Evolutionary conservation across 2,113 vertebrate genomes (phyloP).

Genomic region (Hemiprocne comata): DNA sequence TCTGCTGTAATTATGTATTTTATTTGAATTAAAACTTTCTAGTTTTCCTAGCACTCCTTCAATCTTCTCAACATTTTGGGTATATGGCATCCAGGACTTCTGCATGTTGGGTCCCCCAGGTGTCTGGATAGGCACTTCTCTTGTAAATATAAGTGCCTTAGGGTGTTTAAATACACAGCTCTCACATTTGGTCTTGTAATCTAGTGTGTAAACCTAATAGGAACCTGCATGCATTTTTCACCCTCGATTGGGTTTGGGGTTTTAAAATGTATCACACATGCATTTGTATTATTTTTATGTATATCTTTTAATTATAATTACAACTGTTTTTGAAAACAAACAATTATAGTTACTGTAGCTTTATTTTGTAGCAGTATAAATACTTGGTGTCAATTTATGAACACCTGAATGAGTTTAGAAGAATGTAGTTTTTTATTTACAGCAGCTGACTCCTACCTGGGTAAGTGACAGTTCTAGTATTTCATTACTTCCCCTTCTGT

Average conservation of each 20-base stretch:
- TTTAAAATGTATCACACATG: not conserved
- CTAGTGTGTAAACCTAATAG: not conserved
- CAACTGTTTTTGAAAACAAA: not conserved
- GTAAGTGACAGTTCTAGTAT: constrained; percentile 27
- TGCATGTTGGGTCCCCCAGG: not conserved
- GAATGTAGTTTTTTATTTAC: constrained; percentile 30
- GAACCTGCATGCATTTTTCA: constrained; percentile 14
- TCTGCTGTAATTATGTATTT: not conserved
- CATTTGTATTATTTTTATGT: too few species aligned
- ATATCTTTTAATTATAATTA: not conserved
- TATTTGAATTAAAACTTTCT: not conserved
- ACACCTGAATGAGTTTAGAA: not conserved
- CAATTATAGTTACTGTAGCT: not conserved
- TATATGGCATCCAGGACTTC: not conserved
- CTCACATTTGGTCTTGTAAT: not conserved
- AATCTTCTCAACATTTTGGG: not conserved
- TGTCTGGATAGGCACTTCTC: not conserved
- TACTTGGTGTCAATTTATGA: not conserved
- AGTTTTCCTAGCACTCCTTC: not conserved
- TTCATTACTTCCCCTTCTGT: constrained; percentile 44
- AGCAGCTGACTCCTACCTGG: not conserved
- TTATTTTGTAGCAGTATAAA: not conserved
- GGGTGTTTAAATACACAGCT: not conserved
- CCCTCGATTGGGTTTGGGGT: not conserved
- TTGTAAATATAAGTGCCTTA: not conserved